Evolutionary conservation across 2,888 invertebrate genomes (phyloP).

Genomic region (Mimumesa dahlbomi): DNA sequence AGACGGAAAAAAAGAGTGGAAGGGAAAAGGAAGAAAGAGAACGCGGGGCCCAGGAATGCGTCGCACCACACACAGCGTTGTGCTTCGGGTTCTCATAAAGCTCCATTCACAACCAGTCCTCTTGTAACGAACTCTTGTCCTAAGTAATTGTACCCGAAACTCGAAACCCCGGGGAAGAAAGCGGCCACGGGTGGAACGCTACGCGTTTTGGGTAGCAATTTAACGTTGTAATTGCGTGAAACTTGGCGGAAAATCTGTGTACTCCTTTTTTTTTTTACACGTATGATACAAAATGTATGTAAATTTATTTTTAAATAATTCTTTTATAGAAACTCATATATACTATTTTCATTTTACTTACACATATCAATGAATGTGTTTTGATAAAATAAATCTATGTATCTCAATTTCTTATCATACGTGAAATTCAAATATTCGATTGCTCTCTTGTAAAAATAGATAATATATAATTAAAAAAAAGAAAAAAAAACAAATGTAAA

Average conservation of each 20-base stretch:
- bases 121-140: constrained; percentile 24
- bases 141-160: constrained; percentile 30
- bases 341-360: too few species aligned
- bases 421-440: too few species aligned
- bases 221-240: not conserved
- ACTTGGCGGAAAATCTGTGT: not conserved
- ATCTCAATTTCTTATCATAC: too few species aligned
- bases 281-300: not conserved
- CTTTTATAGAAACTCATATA: too few species aligned
- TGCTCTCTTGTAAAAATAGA: too few species aligned
- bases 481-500: too few species aligned
- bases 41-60: constrained; percentile 64
- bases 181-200: not conserved
- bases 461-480: too few species aligned
- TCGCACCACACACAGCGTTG: constrained; percentile 65
- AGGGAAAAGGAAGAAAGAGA: constrained; percentile 52
- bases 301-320: too few species aligned
- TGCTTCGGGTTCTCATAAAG: constrained; percentile 52
- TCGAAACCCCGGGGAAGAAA: not conserved
- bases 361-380: too few species aligned
- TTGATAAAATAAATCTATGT: too few species aligned
- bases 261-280: not conserved
- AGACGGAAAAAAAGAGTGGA: constrained; percentile 35
- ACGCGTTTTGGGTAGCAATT: not conserved
- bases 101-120: constrained; percentile 55